These are phyloP conservation scores for Synergus japonicus DNA, from an alignment of 2,888 invertebrate species.

Conservation along the genomic window DNA sequence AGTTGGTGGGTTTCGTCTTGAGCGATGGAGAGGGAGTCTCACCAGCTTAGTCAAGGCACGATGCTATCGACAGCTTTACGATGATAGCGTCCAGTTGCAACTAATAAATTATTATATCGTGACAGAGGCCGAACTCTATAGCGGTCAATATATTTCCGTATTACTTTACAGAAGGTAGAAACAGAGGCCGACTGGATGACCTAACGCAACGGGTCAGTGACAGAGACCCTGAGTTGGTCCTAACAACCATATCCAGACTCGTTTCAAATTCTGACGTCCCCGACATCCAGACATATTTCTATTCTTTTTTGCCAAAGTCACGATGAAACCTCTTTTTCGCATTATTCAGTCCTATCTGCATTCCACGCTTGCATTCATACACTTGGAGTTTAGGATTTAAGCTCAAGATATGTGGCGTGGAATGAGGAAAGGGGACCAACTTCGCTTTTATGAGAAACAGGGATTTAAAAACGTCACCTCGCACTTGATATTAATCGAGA, in stretches of 20 bases:
- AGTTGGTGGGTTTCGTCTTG: slow-evolving; percentile 17
- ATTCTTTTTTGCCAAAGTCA: neutral
- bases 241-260: neutral
- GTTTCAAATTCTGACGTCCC: neutral
- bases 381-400: neutral
- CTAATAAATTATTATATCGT: slow-evolving; percentile 40
- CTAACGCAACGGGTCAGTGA: slow-evolving; percentile 56
- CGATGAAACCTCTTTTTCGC: neutral
- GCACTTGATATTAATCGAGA: no score
- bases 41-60: slow-evolving; percentile 5
- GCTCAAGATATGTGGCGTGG: neutral
- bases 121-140: slow-evolving; percentile 2
- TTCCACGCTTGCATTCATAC: neutral
- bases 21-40: slow-evolving; percentile 17
- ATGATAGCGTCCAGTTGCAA: slow-evolving; percentile 23
- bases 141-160: slow-evolving; percentile 33
- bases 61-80: slow-evolving; percentile 22
- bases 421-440: no score
- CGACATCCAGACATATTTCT: neutral
- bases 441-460: no score
- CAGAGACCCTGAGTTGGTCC: slow-evolving; percentile 38
- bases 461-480: no score
- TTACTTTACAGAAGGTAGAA: slow-evolving; percentile 43
- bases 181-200: slow-evolving; percentile 54
- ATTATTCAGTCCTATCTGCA: neutral